Percentiles rank a stretch among this genome's conserved stretches.
phyloP scores from a whole-genome alignment of 30 jellyfish, hydroid and myxozoan species.

The Aurelia coerulea region DNA sequence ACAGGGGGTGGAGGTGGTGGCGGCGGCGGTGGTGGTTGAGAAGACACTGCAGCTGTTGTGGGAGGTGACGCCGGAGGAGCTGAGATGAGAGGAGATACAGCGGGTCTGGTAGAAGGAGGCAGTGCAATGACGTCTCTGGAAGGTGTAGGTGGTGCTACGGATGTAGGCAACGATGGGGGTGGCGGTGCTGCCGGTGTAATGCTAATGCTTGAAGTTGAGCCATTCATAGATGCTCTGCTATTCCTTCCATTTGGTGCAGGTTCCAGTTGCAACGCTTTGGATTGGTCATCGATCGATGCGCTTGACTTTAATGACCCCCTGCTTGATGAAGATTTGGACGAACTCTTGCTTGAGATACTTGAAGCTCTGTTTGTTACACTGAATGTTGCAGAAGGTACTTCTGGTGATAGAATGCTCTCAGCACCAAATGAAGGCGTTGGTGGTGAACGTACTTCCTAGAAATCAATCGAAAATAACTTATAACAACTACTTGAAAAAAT shows the following conservation, averaged over 20 bases:
- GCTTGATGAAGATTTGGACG: conserved; percentile 7
- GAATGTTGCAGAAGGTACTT: conserved; percentile 53
- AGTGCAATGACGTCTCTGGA: too few relatives aligned
- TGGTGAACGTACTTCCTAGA: conserved; percentile 45
- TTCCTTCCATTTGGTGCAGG: conserved; percentile 51
- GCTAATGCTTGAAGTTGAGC: not conserved
- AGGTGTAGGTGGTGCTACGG: too few relatives aligned
- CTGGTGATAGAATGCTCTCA: conserved; percentile 51
- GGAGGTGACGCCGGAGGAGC: too few relatives aligned
- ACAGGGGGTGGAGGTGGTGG: conserved; percentile 65
- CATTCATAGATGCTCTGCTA: not conserved
- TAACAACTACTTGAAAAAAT: too few relatives aligned
- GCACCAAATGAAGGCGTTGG: conserved; percentile 52
- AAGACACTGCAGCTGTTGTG: too few relatives aligned
- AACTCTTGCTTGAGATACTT: conserved; percentile 25
- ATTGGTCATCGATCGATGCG: conserved; percentile 26
- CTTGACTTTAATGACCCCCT: conserved; percentile 37
- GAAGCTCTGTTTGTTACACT: conserved; percentile 74
- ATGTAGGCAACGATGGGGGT: too few relatives aligned
- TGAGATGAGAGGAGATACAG: too few relatives aligned
- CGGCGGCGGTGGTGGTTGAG: not conserved
- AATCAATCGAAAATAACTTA: not conserved
- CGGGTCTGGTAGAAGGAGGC: too few relatives aligned
- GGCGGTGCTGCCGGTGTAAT: conserved; percentile 8
- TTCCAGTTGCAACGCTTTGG: conserved; percentile 24